phyloP scores from a whole-genome alignment of 2,113 vertebrate genomes.

The Acanthochromis polyacanthus region DNA sequence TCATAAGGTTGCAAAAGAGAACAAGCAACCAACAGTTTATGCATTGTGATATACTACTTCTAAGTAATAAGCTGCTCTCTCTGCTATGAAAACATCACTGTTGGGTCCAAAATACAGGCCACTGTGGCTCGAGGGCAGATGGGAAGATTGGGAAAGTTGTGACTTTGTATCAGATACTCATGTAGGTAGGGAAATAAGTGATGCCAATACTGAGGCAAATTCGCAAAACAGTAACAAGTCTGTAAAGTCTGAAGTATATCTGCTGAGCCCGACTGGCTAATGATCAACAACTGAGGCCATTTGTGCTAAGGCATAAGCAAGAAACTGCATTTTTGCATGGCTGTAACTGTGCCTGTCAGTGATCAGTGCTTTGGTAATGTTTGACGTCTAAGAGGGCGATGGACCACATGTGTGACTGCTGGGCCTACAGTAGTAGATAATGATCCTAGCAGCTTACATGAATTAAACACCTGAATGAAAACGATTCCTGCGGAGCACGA shows the following conservation, averaged over 20 bases:
- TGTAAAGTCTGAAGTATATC: neutral
- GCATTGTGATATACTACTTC: neutral
- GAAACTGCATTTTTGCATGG: neutral
- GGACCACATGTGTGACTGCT: neutral
- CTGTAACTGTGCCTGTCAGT: too few species aligned
- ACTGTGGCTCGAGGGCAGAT: constrained; percentile 6
- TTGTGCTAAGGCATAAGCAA: neutral
- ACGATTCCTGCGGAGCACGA: neutral
- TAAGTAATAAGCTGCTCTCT: neutral
- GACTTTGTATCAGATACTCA: constrained; percentile 21
- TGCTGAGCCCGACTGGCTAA: neutral
- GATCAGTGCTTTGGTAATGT: too few species aligned
- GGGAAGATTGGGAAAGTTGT: constrained; percentile 27
- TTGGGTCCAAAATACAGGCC: constrained; percentile 6
- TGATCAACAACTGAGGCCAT: constrained; percentile 11
- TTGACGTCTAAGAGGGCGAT: too few species aligned
- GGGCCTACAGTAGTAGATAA: neutral
- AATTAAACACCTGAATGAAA: neutral
- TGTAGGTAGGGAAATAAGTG: constrained; percentile 17
- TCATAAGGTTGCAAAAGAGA: neutral
- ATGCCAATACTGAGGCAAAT: neutral
- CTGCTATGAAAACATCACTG: neutral
- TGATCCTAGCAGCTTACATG: too few species aligned
- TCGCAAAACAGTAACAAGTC: neutral
- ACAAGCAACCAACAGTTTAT: too few species aligned